Evolutionary conservation across 2,888 invertebrate genomes (phyloP).

Genomic region (Drosophila fungiperda): DNA sequence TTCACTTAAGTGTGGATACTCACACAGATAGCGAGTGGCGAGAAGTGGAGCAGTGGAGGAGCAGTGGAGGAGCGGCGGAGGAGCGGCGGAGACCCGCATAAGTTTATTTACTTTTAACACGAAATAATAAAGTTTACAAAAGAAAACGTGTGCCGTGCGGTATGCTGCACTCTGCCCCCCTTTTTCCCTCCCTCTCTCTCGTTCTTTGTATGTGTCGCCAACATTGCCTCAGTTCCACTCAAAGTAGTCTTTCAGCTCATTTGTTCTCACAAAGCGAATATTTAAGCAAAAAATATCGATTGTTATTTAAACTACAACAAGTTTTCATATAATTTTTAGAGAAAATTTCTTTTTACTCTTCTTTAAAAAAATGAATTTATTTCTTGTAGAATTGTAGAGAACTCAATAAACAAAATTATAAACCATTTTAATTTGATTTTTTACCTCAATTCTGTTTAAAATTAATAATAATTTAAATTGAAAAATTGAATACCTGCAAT

Average conservation of each 20-base stretch:
- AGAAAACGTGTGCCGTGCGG: slow-evolving; percentile 74
- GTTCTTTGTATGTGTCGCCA: slow-evolving; percentile 29
- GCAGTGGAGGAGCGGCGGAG: neutral
- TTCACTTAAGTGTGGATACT: slow-evolving; percentile 67
- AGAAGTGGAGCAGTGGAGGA: neutral
- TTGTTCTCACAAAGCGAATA: slow-evolving; percentile 51
- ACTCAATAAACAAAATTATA: neutral
- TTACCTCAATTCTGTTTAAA: neutral
- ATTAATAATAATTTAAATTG: neutral
- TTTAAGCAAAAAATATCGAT: slow-evolving; percentile 38
- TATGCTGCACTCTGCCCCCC: slow-evolving; percentile 48
- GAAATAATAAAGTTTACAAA: slow-evolving; percentile 81
- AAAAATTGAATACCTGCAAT: neutral
- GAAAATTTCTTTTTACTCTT: neutral
- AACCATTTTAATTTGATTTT: neutral
- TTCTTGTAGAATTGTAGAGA: neutral
- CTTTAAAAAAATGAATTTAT: neutral
- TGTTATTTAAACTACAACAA: slow-evolving; percentile 1
- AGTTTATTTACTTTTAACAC: slow-evolving; percentile 80
- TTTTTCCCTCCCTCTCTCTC: neutral
- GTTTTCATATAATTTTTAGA: neutral
- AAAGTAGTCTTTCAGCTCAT: slow-evolving; percentile 18
- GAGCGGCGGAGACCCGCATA: slow-evolving; percentile 52
- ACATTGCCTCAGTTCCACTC: slow-evolving; percentile 10
- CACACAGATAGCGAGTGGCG: slow-evolving; percentile 21